Conservation (phyloP, 2,113 vertebrate species). For the Daubentonia madagascariensis region DNA sequence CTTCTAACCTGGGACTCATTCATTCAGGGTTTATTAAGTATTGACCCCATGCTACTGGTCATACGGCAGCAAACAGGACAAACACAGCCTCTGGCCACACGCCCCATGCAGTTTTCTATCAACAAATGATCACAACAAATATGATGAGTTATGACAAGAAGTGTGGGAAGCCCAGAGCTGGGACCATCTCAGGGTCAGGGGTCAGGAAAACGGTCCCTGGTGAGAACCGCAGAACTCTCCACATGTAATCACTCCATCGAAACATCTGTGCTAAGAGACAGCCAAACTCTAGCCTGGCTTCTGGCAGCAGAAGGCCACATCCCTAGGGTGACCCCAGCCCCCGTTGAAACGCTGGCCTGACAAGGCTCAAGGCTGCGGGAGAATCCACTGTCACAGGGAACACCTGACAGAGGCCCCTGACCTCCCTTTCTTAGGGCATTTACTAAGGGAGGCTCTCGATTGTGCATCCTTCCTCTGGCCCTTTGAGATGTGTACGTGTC, state of each 20-base stretch:
- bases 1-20: not conserved
- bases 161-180: not conserved
- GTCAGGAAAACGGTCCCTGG: not conserved
- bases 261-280: not conserved
- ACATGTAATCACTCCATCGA: not conserved
- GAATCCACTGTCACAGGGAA: not conserved
- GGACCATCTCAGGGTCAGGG: not conserved
- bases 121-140: not conserved
- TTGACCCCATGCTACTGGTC: not conserved
- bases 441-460: not conserved
- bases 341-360: not conserved
- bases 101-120: not conserved
- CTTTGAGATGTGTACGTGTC: not conserved
- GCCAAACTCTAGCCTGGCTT: not conserved
- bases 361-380: not conserved
- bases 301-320: not conserved
- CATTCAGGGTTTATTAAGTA: not conserved
- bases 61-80: not conserved
- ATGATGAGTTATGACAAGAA: not conserved
- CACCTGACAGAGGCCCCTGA: not conserved
- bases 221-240: not conserved
- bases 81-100: not conserved
- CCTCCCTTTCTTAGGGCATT: not conserved
- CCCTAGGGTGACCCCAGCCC: not conserved
- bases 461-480: not conserved